Evolutionary conservation across 2,888 invertebrate species (phyloP).

Genomic region (Oscheius sp.): DNA sequence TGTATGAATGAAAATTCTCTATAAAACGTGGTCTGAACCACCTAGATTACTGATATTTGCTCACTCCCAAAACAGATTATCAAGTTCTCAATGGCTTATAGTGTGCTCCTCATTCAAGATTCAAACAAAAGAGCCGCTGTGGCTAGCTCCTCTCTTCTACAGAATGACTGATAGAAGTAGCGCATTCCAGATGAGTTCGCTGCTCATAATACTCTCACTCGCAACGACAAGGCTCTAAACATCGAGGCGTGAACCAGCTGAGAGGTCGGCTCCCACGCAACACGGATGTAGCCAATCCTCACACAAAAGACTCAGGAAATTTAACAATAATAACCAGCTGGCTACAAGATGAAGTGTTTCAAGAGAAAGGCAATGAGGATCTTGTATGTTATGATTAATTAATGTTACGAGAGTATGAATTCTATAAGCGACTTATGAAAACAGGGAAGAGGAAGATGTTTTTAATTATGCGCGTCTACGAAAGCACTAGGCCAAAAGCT

Average conservation of each 20-base stretch:
- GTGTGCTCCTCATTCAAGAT: neutral
- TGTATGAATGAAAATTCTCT: no score
- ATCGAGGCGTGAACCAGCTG: conserved; percentile 18
- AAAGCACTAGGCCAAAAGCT: neutral
- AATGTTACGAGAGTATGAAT: neutral
- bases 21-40: no score
- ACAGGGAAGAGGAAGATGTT: neutral
- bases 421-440: neutral
- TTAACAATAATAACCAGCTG: no score
- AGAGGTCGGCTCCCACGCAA: conserved; percentile 31
- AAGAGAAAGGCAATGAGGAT: neutral
- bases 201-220: conserved; percentile 30
- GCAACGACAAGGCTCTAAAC: conserved; percentile 25
- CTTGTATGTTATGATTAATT: no score
- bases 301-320: no score
- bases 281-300: neutral
- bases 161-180: conserved; percentile 32
- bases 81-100: no score
- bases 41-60: no score
- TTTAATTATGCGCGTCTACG: neutral
- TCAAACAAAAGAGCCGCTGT: conserved; percentile 16
- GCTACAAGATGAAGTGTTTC: neutral
- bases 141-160: conserved; percentile 18
- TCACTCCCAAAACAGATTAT: no score
- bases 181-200: conserved; percentile 32